Base-by-base conservation (phyloP, 1,140 invertebrate genomes). In the Stenopsyche tienmushanensis region DNA sequence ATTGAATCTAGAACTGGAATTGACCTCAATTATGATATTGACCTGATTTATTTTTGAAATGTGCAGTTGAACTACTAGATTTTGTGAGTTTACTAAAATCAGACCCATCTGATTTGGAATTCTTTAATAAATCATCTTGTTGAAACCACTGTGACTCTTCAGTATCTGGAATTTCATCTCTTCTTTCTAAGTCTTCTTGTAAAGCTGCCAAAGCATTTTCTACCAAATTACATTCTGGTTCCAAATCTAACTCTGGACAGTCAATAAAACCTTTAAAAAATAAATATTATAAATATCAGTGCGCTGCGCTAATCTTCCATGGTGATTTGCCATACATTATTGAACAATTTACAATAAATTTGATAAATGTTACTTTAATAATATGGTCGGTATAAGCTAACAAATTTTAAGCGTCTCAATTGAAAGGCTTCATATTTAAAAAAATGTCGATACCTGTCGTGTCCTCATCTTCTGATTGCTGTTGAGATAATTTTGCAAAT, bases 171-270 rank as follows among this genome's bases (percentile, higher is more conserved):
- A 21, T 62, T 42, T 49, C 49, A 45, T 60, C 41, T 45, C 24
- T 47, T 57, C 23, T 41, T 24, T 64, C 26, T 15, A 64, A 26
- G 49, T 65, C 63, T 49, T 65, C 54, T 50, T 65, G 53, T 17
- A 65, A 53, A 1, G 58, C 67, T 5, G 58, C 63, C n/a, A 69
- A 24, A 23, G 63, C 63, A 57, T 62, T 69, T 64, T 69, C 67
- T 10, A 69, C 62, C 26, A 65, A 29, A 53, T 69, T 69, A 44
- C 67, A 69, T 42, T 69, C 67, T 8, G 67, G 67, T 57, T 69
- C 67, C 26, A 69, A 45, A 8, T 62, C 63, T 5, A 69, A 45
- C 44, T 69, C 67, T 2, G 58, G 62, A 52, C 62, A 68, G 29
- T 68, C 62, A 17, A 49, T 44, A 24, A 44, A 64, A 39, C 66